Evolutionary conservation across 2,113 vertebrate species (phyloP).

Genomic region (Tenebrosternarchus preto): DNA sequence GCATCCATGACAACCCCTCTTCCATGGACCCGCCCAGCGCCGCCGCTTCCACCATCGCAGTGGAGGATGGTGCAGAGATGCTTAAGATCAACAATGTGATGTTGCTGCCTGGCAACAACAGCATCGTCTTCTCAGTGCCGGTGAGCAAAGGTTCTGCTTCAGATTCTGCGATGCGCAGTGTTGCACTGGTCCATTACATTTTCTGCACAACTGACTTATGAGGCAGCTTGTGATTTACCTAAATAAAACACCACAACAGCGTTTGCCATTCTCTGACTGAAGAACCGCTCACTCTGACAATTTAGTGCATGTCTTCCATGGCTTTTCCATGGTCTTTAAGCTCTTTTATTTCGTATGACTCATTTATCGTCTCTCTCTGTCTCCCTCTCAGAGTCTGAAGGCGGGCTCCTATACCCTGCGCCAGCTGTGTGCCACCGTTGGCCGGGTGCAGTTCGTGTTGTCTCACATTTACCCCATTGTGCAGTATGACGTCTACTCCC

Average conservation of each 20-base stretch:
- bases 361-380: neutral
- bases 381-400: conserved; percentile 79
- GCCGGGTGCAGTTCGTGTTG: conserved; percentile 86
- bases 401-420: conserved; percentile 91
- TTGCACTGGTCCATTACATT: too few relatives aligned
- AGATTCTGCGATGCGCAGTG: too few relatives aligned
- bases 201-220: neutral
- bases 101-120: conserved; percentile 87
- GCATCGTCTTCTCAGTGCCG: conserved; percentile 82
- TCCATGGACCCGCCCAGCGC: conserved; percentile 75
- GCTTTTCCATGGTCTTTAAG: too few relatives aligned
- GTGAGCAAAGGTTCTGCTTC: conserved; percentile 64
- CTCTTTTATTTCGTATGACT: neutral
- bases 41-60: conserved; percentile 65
- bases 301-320: too few relatives aligned
- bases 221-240: too few relatives aligned
- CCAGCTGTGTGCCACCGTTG: conserved; percentile 86
- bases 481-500: conserved; percentile 94
- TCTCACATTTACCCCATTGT: conserved; percentile 90
- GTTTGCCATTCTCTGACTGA: neutral
- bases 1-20: conserved; percentile 78
- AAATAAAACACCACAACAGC: neutral
- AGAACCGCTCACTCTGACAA: neutral
- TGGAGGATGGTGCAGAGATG: conserved; percentile 83
- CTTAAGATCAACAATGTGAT: conserved; percentile 77